Evolutionary conservation across 64 coral and sea anemone genomes (phyloP).

Genomic region (Acropora tenuis): DNA sequence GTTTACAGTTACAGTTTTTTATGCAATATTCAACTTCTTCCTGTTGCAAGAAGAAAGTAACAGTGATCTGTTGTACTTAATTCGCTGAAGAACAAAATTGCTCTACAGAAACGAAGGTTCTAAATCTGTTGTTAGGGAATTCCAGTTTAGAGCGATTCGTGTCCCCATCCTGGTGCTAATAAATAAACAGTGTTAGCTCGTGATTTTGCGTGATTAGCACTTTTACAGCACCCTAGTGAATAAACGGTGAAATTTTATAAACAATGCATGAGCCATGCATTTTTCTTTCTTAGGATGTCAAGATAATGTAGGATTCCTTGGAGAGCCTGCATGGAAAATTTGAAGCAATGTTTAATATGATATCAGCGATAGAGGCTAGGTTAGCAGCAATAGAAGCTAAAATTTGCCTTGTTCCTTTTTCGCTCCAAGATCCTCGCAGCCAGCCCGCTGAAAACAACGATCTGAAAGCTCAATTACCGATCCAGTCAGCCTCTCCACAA

Average conservation of each 20-base stretch:
- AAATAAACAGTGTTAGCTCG: too few species aligned
- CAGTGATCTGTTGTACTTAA: too few species aligned
- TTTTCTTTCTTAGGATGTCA: neutral
- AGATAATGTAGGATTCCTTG: neutral
- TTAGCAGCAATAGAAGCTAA: slow-evolving; percentile 1
- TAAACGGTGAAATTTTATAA: neutral
- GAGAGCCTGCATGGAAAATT: neutral
- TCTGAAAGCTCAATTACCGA: neutral
- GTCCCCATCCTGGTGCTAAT: too few species aligned
- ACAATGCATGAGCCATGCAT: neutral
- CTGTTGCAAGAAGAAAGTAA: too few species aligned
- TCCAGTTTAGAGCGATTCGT: too few species aligned
- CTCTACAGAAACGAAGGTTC: too few species aligned
- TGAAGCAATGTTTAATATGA: neutral
- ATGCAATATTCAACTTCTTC: too few species aligned
- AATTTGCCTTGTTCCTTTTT: neutral
- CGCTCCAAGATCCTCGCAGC: too few species aligned
- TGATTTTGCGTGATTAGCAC: neutral
- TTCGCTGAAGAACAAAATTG: too few species aligned
- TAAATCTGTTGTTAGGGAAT: too few species aligned
- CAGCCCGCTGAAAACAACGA: too few species aligned
- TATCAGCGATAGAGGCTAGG: neutral
- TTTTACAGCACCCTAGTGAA: neutral
- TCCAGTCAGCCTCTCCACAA: neutral
- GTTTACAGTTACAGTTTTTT: too few species aligned